Evolutionary conservation across 2,888 invertebrate species (phyloP).

Genomic region (Netelia melanura): DNA sequence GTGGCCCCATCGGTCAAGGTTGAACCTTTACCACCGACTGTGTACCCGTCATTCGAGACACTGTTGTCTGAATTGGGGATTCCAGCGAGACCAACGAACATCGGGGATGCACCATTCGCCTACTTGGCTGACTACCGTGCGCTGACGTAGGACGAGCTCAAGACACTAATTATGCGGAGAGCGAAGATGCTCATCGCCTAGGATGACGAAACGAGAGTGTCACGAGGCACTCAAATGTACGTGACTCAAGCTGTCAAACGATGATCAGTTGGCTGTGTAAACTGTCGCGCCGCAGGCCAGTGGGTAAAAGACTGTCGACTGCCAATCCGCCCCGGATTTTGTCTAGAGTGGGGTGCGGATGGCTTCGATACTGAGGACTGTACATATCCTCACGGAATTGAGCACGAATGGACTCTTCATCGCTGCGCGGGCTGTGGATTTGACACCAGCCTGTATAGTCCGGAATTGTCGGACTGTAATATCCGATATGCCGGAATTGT

Average conservation of each 20-base stretch:
- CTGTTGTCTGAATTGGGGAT: background rate
- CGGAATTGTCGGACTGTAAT: slow-evolving; percentile 64
- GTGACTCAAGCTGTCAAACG: slow-evolving; percentile 29
- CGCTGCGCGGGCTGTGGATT: slow-evolving; percentile 54
- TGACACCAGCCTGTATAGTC: slow-evolving; percentile 32
- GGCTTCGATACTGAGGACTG: slow-evolving; percentile 49
- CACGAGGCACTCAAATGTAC: slow-evolving; percentile 38
- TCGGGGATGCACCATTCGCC: background rate
- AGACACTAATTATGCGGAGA: slow-evolving; percentile 17
- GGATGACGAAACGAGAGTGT: slow-evolving; percentile 1
- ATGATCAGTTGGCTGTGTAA: slow-evolving; percentile 44
- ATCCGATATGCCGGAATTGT: slow-evolving; percentile 46
- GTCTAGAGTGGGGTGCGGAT: slow-evolving; percentile 33
- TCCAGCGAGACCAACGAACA: background rate
- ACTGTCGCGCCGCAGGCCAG: slow-evolving; percentile 31
- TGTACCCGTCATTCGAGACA: background rate
- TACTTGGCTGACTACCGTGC: slow-evolving; percentile 46
- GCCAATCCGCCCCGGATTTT: slow-evolving; percentile 42
- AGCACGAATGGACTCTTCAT: slow-evolving; percentile 46
- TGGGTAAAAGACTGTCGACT: slow-evolving; percentile 29
- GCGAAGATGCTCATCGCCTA: slow-evolving; percentile 14
- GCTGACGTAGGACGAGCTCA: slow-evolving; percentile 17
- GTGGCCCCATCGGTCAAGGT: background rate
- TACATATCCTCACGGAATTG: slow-evolving; percentile 57
- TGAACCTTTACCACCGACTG: background rate